A percentile compares a stretch with the other conserved stretches of the same genome.
These are phyloP conservation scores for Podilymbus podiceps DNA, from an alignment of 2,113 vertebrate species.

Conservation along the genomic window DNA sequence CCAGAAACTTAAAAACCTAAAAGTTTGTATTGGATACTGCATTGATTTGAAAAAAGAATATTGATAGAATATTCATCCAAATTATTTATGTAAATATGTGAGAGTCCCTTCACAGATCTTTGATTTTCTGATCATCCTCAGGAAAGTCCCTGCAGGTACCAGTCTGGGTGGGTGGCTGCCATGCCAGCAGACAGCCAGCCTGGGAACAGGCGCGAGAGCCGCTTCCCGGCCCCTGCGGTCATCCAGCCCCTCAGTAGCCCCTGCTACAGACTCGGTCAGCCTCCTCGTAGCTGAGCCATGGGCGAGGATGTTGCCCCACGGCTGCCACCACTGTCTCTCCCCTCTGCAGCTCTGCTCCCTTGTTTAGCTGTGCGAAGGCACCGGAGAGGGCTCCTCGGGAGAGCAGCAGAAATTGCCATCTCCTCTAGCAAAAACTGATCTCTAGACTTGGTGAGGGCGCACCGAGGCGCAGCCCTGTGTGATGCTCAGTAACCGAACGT, in stretches of 20 bases:
- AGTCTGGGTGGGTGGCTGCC: not conserved
- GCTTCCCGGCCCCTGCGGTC: accelerated
- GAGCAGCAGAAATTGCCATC: not conserved
- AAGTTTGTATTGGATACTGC: not conserved
- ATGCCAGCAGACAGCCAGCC: accelerated
- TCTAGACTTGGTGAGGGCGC: not conserved
- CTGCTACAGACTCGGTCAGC: accelerated
- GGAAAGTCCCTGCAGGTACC: not conserved
- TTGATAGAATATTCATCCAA: not conserved
- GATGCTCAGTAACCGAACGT: not conserved
- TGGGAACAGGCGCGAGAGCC: not conserved
- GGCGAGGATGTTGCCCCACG: accelerated
- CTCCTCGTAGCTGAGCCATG: not conserved
- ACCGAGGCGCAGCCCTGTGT: not conserved
- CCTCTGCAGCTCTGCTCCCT: not conserved
- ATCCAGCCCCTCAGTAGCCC: accelerated
- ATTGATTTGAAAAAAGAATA: not conserved
- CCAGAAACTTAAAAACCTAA: not conserved
- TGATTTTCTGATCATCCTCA: not conserved
- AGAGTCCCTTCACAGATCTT: not conserved
- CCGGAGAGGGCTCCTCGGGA: not conserved
- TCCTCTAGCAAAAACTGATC: not conserved
- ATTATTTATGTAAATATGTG: not conserved
- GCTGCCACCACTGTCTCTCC: accelerated
- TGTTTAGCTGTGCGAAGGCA: accelerated